phyloP scores from a whole-genome alignment of 1,140 invertebrate genomes.

The Linepithema humile region DNA sequence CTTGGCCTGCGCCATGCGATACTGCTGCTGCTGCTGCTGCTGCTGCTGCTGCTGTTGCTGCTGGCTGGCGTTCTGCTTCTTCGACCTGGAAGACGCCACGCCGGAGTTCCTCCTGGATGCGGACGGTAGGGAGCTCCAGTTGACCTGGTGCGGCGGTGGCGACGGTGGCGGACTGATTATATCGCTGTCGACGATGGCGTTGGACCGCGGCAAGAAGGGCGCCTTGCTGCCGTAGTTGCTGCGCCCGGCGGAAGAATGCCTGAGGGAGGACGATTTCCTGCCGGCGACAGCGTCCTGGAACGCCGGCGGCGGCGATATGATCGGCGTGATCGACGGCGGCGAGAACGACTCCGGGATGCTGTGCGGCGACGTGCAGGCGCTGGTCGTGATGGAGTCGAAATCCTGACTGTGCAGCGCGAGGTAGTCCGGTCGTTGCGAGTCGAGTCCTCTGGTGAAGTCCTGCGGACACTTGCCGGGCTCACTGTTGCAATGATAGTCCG shows the following conservation, averaged over 20 bases:
- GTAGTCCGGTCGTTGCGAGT: conserved; percentile 80
- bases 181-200: conserved; percentile 86
- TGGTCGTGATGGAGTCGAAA: conserved; percentile 74
- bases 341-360: conserved; percentile 84
- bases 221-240: conserved; percentile 79
- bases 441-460: conserved; percentile 66
- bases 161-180: conserved; percentile 84
- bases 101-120: conserved; percentile 67
- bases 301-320: conserved; percentile 87
- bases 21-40: no score
- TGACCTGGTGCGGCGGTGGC: conserved; percentile 77
- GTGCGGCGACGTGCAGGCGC: conserved; percentile 81
- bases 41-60: conserved; percentile 66
- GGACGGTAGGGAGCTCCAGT: conserved; percentile 79
- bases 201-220: conserved; percentile 85
- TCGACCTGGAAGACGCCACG: conserved; percentile 66
- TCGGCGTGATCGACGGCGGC: conserved; percentile 86
- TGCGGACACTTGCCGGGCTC: conserved; percentile 83
- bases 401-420: conserved; percentile 80
- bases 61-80: conserved; percentile 58
- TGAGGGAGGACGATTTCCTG: conserved; percentile 71
- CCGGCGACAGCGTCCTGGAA: conserved; percentile 84
- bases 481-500: conserved; percentile 86
- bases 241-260: conserved; percentile 70
- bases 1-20: conserved; percentile 85